Evolutionary conservation across 2,888 invertebrate species (phyloP).

Genomic region (Andrena minutula): DNA sequence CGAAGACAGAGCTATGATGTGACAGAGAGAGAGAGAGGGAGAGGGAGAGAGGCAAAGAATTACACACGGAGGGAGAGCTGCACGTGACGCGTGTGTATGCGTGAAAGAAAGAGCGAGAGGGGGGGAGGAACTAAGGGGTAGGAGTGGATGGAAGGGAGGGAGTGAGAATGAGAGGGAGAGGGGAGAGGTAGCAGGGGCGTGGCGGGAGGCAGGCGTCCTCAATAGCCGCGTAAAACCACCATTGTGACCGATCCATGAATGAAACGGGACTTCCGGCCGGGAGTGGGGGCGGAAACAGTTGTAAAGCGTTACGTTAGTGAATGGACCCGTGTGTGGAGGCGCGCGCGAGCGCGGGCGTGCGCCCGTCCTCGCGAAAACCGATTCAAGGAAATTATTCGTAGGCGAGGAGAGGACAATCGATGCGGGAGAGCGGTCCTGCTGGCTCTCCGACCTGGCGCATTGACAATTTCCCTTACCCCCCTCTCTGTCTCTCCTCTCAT

Average conservation of each 20-base stretch:
- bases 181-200: conserved; percentile 64
- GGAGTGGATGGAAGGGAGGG: conserved; percentile 12
- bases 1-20: not conserved
- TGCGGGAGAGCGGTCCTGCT: conserved; percentile 22
- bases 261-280: conserved; percentile 84
- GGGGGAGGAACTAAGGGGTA: conserved; percentile 19
- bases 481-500: not conserved
- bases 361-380: conserved; percentile 75
- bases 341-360: conserved; percentile 70
- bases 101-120: not conserved
- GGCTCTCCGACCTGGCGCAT: not conserved
- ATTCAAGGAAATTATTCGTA: conserved; percentile 73
- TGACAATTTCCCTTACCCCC: not conserved
- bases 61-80: conserved; percentile 12
- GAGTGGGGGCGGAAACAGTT: conserved; percentile 84
- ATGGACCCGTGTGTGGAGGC: conserved; percentile 74
- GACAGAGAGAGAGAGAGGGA: not conserved
- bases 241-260: conserved; percentile 85
- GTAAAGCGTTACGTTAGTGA: conserved; percentile 82
- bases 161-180: conserved; percentile 25
- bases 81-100: conserved; percentile 4
- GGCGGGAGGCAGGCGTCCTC: conserved; percentile 79
- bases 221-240: conserved; percentile 84
- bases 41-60: conserved; percentile 22
- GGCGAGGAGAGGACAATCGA: conserved; percentile 25